Conservation (phyloP, 2,888 invertebrate genomes). For the Allophyes oxyacanthae region DNA sequence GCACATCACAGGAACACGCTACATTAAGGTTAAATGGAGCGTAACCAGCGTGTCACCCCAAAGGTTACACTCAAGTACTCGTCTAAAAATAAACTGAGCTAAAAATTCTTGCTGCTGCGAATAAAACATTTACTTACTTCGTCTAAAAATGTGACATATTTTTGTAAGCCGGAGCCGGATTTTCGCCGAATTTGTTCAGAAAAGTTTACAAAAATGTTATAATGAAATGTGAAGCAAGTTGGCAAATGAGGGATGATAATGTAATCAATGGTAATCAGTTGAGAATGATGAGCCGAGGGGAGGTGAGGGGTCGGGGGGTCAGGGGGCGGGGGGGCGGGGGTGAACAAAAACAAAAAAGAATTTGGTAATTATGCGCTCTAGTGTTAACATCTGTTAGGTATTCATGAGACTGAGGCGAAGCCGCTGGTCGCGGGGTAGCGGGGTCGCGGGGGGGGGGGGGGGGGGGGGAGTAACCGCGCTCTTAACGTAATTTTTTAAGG, state of each 20-base stretch:
- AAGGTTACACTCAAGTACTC: no score
- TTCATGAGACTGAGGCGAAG: conserved; percentile 17
- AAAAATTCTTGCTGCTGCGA: no score
- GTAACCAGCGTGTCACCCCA: no score
- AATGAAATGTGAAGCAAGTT: conserved; percentile 24
- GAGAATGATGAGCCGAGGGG: neutral
- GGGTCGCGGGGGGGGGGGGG: neutral
- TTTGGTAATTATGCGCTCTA: conserved; percentile 7
- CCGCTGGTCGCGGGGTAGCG: neutral
- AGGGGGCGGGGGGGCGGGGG: no score
- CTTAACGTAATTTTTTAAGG: no score
- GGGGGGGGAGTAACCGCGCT: no score
- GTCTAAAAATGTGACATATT: neutral
- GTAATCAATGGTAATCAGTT: conserved; percentile 41
- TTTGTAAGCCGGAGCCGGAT: neutral
- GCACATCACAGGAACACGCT: no score
- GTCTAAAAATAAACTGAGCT: no score
- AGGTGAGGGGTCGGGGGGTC: no score
- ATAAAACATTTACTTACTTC: neutral
- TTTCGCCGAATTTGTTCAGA: conserved; percentile 8
- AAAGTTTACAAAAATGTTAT: conserved; percentile 15
- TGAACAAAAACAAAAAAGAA: conserved; percentile 1
- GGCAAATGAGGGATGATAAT: conserved; percentile 30
- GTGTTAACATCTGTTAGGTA: conserved; percentile 33
- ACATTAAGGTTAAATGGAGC: no score